Evolutionary conservation across 2,888 invertebrate species (phyloP).

Genomic region (Cantharis rustica): DNA sequence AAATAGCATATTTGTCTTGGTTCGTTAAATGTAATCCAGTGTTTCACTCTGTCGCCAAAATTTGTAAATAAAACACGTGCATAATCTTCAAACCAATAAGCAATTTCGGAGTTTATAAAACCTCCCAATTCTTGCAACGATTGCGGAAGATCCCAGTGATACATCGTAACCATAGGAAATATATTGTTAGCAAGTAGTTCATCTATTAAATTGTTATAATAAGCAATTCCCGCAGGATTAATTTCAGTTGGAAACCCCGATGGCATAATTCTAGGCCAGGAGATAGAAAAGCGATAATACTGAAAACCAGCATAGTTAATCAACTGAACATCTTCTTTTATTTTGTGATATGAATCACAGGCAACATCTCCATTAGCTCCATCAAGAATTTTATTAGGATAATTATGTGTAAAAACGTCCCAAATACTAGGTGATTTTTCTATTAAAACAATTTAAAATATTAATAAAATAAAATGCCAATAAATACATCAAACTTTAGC

Average conservation of each 20-base stretch:
- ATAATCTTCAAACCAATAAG: constrained; percentile 61
- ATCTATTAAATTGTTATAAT: constrained; percentile 65
- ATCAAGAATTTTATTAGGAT: constrained; percentile 46
- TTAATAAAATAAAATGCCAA: neutral
- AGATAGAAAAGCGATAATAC: constrained; percentile 64
- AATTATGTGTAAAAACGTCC: constrained; percentile 58
- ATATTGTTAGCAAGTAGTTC: constrained; percentile 59
- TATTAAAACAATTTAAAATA: neutral
- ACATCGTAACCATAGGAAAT: constrained; percentile 65
- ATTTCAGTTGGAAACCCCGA: constrained; percentile 59
- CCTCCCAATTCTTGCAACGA: constrained; percentile 41
- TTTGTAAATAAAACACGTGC: constrained; percentile 57
- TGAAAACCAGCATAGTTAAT: constrained; percentile 60
- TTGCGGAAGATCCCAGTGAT: constrained; percentile 70
- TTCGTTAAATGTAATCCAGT: constrained; percentile 63
- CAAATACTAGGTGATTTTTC: constrained; percentile 53
- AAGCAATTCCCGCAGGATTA: constrained; percentile 65
- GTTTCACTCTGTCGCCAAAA: constrained; percentile 49
- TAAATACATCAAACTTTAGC: neutral
- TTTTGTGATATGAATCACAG: constrained; percentile 28
- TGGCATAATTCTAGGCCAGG: constrained; percentile 70
- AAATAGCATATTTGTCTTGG: constrained; percentile 47
- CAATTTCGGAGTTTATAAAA: constrained; percentile 18
- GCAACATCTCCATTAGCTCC: constrained; percentile 38
- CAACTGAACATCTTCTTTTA: constrained; percentile 46